phyloP scores from a whole-genome alignment of 2,797 vertebrate genomes.

The Nyctibius grandis region DNA sequence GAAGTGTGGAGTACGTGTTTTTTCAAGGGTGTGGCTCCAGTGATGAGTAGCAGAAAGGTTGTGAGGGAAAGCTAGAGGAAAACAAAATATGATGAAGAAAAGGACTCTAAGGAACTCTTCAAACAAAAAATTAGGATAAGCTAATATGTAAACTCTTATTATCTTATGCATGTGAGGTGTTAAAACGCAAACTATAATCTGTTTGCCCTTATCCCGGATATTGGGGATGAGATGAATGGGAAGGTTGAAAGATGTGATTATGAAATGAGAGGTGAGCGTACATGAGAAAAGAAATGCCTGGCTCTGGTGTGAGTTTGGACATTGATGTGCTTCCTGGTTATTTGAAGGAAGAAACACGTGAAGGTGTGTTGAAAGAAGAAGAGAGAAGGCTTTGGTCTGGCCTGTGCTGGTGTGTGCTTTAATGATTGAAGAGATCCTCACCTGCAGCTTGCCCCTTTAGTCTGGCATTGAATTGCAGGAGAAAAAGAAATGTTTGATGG shows the following conservation, averaged over 20 bases:
- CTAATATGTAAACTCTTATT: background rate
- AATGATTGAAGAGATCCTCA: background rate
- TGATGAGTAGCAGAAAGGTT: background rate
- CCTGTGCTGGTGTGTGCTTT: background rate
- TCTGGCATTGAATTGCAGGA: background rate
- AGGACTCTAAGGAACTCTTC: background rate
- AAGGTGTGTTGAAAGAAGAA: background rate
- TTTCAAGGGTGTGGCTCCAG: background rate
- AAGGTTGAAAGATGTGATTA: background rate
- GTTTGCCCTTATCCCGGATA: background rate
- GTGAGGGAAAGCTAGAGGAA: background rate
- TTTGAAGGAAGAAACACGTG: background rate
- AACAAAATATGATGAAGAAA: background rate
- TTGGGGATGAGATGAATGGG: background rate
- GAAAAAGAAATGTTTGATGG: background rate
- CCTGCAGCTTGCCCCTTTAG: background rate
- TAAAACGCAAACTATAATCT: background rate
- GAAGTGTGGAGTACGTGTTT: background rate
- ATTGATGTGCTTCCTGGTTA: accelerated
- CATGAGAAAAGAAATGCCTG: accelerated
- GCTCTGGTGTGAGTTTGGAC: background rate
- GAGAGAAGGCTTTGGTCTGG: background rate
- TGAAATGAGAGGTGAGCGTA: background rate
- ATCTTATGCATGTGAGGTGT: background rate
- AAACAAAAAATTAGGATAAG: background rate